Base-by-base conservation (phyloP, 2,113 vertebrate species). In the Cyanistes caeruleus region DNA sequence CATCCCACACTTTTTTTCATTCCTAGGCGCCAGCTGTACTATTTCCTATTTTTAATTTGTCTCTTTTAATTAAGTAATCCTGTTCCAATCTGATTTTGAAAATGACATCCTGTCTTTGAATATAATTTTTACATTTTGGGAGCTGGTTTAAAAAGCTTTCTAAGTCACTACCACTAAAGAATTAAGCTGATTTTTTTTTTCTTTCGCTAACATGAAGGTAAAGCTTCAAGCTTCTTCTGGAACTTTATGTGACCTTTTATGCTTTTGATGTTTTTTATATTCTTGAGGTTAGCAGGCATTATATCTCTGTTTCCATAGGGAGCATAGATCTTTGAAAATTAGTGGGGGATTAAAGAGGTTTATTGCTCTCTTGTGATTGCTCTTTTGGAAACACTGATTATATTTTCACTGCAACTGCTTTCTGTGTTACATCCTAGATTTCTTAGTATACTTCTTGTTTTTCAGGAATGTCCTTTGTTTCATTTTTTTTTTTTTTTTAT, bases 171-270 rank as follows among this genome's bases (percentile, higher is more conserved):
- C 37, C 51, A 62, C 41, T 44, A 93, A 96, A 95, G 78, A 82
- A 97, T 95, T 96, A 95, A 56, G n/a, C 23, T 75, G 53, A 51
- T 70, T 74, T 73, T 69, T 95, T 97, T 95, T 97, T 39, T 58
- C 59, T 88, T 96, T 86, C 95, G 68, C 84, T 86, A 95, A 90
- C 43, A 90, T 77, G 55, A 95, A 97, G 90, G 96, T 96, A 88
- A 97, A 97, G 33, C 16, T 87, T 96, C 56, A 97, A 97, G 69
- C 9, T 84, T 97, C 53, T 91, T 84, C 90, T 33, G 41, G 84
- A 97, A 97, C 79, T 94, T 95, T 55, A 14, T 87, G 63, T 97
- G 94, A 97, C 95, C 92, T 97, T 97, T 97, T 86, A 39, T 65
- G 76, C 80, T 96, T 97, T 93, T 97, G 95, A 96, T 97, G 39